Base-by-base conservation (phyloP, 2,888 invertebrate species). In the Idaea dimidiata region DNA sequence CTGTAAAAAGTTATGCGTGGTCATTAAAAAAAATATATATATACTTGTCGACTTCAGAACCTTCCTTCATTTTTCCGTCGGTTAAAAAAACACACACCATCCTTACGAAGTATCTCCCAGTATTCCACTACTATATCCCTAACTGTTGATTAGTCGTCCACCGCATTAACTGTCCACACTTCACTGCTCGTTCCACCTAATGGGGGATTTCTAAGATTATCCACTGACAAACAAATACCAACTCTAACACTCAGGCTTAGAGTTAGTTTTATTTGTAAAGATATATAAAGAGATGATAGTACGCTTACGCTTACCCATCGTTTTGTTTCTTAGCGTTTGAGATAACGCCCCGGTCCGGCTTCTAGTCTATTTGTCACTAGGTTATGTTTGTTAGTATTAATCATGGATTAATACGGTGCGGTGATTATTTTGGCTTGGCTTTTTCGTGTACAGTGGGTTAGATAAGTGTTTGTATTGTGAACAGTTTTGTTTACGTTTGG, bases 131-230 rank as follows among this genome's bases (percentile, higher is more conserved):
- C 60, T 61, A 60, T 62, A 62, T 63, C 66, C 61, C 67, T 62
- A 64, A 54, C 63, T 60, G 66, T 67, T 72, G 72, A 71, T 71
- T 71, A 71, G 67, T 64, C 61, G 59, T 58, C 64, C 59, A 66
- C 66, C 68, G 67, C 69, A 68, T 70, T 68, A 64, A 68, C 71
- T 66, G 68, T 61, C 71, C 71, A 33, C 68, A 67, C 69, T 71
- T 67, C 62, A 59, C 65, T 67, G 69, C 67, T 64, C 69, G 67
- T 69, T 66, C 60, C 53, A 66, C 66, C 68, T 72, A 70, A 72
- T 72, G 66, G 67, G 59, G 68, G 68, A 68, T 69, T 66, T 64
- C 69, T 64, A 67, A 66, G 69, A 71, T 71, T 68, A 69, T 62
- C 57, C 17, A 24, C 57, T 0, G 10, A 24, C 18, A 24, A 0